phyloP scores from a whole-genome alignment of 53 echinoderm and acorn worm species.

The Glandiceps talaboti region DNA sequence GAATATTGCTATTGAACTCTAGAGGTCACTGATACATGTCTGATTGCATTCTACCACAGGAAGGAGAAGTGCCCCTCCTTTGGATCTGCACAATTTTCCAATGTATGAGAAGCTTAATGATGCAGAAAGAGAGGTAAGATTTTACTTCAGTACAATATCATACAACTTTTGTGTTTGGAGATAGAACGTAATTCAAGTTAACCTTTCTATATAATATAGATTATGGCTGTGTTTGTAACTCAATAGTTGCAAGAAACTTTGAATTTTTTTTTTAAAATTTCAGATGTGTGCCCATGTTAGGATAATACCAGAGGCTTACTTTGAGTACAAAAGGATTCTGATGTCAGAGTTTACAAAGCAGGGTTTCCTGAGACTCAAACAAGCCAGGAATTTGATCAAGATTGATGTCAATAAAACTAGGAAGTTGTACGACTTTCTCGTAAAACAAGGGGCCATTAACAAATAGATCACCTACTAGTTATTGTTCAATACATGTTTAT shows the following conservation, averaged over 20 bases:
- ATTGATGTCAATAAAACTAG: conserved; percentile 93
- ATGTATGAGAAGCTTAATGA: conserved; percentile 76
- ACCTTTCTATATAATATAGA: no score
- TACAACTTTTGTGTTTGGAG: no score
- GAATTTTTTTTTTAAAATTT: not conserved
- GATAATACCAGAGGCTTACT: conserved; percentile 94
- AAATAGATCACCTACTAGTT: no score
- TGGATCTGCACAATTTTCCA: conserved; percentile 69
- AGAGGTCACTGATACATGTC: no score
- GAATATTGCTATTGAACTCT: not conserved
- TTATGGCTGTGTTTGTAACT: no score
- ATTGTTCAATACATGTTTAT: no score
- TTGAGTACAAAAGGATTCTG: conserved; percentile 81
- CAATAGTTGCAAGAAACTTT: no score
- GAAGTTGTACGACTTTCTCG: conserved; percentile 85
- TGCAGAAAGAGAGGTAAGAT: conserved; percentile 76
- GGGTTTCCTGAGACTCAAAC: conserved; percentile 76
- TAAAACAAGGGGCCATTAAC: conserved; percentile 68
- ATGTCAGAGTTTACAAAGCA: conserved; percentile 54
- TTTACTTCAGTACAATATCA: no score
- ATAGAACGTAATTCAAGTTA: no score
- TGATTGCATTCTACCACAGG: no score
- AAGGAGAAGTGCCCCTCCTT: conserved; percentile 65
- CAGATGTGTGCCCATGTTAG: conserved; percentile 85
- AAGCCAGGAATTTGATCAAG: conserved; percentile 74